Percentiles rank a stretch among this genome's conserved stretches.
Evolutionary conservation across 2,888 invertebrate species (phyloP).

Genomic region (Xestia ashworthii): DNA sequence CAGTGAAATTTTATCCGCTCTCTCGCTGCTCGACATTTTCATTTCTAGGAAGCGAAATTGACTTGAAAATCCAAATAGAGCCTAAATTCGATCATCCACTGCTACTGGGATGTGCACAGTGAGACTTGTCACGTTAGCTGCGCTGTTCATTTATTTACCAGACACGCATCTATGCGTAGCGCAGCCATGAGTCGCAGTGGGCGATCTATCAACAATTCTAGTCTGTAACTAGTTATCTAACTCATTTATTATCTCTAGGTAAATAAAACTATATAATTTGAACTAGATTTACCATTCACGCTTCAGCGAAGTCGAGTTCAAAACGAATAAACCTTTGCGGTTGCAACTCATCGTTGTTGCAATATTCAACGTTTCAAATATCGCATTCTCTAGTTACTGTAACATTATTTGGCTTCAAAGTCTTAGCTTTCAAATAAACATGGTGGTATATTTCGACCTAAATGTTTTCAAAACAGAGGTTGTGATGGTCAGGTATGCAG

Average conservation of each 20-base stretch:
- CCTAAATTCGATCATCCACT: neutral
- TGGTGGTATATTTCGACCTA: neutral
- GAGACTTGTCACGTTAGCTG: neutral
- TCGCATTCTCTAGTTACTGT: neutral
- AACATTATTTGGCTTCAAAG: neutral
- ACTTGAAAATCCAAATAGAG: neutral
- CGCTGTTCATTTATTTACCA: neutral
- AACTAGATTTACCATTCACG: constrained; percentile 11
- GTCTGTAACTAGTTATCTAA: constrained; percentile 16
- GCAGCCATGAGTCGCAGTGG: neutral
- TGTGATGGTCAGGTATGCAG: neutral
- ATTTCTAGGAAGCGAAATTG: neutral
- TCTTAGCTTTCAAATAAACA: neutral
- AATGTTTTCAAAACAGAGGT: neutral
- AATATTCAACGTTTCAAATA: neutral
- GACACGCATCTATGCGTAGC: neutral
- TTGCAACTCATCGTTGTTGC: neutral
- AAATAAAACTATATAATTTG: constrained; percentile 23
- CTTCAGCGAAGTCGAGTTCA: constrained; percentile 1
- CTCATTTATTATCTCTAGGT: neutral
- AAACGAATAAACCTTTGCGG: constrained; percentile 1
- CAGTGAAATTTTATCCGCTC: neutral
- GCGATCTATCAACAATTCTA: neutral
- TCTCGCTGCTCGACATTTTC: neutral
- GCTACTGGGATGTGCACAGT: neutral